Base-by-base conservation (phyloP, 1,140 invertebrate species). In the Papilio polytes region DNA sequence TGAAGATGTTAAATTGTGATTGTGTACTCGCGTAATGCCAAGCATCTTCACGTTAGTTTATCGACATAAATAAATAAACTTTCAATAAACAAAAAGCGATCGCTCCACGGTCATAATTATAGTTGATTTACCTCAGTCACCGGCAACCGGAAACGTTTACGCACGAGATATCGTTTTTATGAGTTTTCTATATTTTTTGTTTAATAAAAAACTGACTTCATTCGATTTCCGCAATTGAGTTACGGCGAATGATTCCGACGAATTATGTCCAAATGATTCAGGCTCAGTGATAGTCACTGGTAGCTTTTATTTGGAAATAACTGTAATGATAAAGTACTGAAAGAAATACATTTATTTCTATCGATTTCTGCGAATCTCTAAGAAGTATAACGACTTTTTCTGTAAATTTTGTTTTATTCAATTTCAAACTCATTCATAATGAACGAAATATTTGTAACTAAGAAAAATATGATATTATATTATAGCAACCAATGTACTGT, bases 81-180 rank as follows among this genome's bases (percentile, higher is more conserved):
- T 70, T 70, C 26, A 15, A 70, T 31, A 70, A 70, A 70, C 63
- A 70, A 70, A 70, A 70, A 70, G 63, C 26, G 63, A 70, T 70
- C 26, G 12, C 90, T 88, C 90, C 91, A 84, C 81, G 85, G 84
- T 86, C 87, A 88, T 90, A 87, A 93, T 94, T 91, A 91, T 91
- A 91, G 89, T 93, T 94, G 90, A 94, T 92, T 92, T 90, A 85
- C 78, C 88, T 88, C 88, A 88, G 87, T 83, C 86, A 87, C 92
- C 89, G 84, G 85, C 84, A 89, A 90, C 91, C 93, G 92, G 93
- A 94, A 93, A 94, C 93, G 94, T 94, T 94, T 94, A 93, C 93
- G 91, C 90, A 88, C 88, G 87, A 88, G 86, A 91, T 89, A 92
- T 91, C 92, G 90, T 95, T 95, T 95, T 93, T 93, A 89, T 91